phyloP scores from a whole-genome alignment of 2,113 vertebrate genomes.

The Anhinga rufa region DNA sequence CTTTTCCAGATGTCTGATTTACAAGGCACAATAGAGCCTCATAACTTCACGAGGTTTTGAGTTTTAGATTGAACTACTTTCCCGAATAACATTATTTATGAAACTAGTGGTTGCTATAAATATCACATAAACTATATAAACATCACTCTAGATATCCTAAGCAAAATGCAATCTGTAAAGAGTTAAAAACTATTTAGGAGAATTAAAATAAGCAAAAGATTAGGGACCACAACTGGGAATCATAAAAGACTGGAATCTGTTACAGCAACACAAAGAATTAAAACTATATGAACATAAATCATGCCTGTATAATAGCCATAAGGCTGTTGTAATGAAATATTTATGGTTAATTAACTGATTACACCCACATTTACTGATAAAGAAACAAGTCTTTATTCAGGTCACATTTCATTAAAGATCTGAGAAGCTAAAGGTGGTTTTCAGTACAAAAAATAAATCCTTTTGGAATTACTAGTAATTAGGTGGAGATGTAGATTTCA shows the following conservation, averaged over 20 bases:
- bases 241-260: not conserved
- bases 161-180: not conserved
- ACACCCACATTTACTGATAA: not conserved
- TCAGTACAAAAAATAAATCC: not conserved
- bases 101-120: not conserved
- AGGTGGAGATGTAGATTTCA: not conserved
- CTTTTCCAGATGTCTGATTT: not conserved
- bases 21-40: not conserved
- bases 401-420: not conserved
- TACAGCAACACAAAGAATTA: not conserved
- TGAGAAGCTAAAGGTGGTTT: not conserved
- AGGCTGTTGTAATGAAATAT: not conserved
- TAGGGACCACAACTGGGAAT: not conserved
- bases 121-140: not conserved
- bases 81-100: not conserved
- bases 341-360: constrained; percentile 29
- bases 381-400: not conserved
- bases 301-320: not conserved
- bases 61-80: not conserved
- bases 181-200: not conserved
- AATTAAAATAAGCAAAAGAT: not conserved
- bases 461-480: not conserved
- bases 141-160: not conserved
- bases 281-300: not conserved
- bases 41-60: not conserved